Conservation (phyloP, 35 echinoderm and acorn worm species). For the Holothuria glaberrima region DNA sequence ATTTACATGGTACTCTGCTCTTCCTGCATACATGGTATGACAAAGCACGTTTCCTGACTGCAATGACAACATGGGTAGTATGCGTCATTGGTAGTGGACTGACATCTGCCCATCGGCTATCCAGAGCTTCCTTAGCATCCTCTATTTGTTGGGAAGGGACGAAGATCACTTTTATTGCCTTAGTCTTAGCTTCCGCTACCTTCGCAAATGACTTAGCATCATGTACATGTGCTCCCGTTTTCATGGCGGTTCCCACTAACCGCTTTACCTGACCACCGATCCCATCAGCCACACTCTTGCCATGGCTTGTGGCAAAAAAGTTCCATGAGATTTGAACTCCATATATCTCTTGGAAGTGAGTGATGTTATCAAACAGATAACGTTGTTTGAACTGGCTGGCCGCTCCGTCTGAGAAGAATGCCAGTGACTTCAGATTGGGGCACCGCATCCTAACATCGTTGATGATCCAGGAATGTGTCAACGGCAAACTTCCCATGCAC, state of each 20-base stretch:
- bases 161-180: conserved; percentile 30
- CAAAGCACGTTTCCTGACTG: not conserved
- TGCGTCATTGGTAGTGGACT: conserved; percentile 26
- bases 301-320: conserved; percentile 65
- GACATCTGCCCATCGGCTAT: not conserved
- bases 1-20: not conserved
- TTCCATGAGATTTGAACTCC: conserved; percentile 17
- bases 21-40: no score
- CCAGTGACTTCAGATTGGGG: conserved; percentile 16
- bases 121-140: conserved; percentile 4
- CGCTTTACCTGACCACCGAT: conserved; percentile 44
- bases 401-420: conserved; percentile 62
- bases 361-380: conserved; percentile 49
- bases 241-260: conserved; percentile 6
- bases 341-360: conserved; percentile 49
- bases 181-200: not conserved
- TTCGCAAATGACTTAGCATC: conserved; percentile 52
- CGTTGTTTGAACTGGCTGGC: conserved; percentile 57
- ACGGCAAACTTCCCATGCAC: conserved; percentile 56
- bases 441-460: conserved; percentile 28
- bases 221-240: conserved; percentile 30
- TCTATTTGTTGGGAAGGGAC: conserved; percentile 23
- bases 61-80: not conserved
- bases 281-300: conserved; percentile 59
- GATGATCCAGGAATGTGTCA: conserved; percentile 48